phyloP scores from a whole-genome alignment of 2,888 invertebrate genomes.

The Diabrotica balteata region DNA sequence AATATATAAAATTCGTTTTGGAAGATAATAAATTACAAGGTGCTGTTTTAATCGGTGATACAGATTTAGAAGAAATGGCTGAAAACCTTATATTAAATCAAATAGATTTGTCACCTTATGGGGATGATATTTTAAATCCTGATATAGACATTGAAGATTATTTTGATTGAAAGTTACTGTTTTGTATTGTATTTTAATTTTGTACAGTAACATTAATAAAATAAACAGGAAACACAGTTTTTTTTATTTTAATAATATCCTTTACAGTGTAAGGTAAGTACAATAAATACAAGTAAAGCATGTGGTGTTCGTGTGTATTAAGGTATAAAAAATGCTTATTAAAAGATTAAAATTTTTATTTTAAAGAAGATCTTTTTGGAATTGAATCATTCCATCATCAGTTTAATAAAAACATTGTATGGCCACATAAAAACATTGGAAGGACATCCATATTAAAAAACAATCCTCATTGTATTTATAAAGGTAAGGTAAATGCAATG shows the following conservation, averaged over 20 bases:
- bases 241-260: background rate
- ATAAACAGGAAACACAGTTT: background rate
- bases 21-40: conserved; percentile 87
- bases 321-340: too few species aligned
- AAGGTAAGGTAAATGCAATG: too few species aligned
- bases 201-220: background rate
- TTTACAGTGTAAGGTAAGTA: background rate
- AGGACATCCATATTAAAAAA: too few species aligned
- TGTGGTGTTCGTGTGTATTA: too few species aligned
- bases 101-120: conserved; percentile 85
- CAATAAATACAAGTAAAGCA: too few species aligned
- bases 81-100: conserved; percentile 97
- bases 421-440: too few species aligned
- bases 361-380: too few species aligned
- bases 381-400: too few species aligned
- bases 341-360: too few species aligned
- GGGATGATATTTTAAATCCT: conserved; percentile 93
- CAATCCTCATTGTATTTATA: too few species aligned
- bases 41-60: conserved; percentile 94
- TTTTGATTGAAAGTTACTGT: conserved; percentile 77
- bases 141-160: conserved; percentile 98
- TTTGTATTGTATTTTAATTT: too few species aligned
- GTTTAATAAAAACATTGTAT: too few species aligned
- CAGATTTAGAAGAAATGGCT: conserved; percentile 96
- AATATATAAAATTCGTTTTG: conserved; percentile 89